Conservation (phyloP, 2,113 vertebrate species). For the Symphodus melops region DNA sequence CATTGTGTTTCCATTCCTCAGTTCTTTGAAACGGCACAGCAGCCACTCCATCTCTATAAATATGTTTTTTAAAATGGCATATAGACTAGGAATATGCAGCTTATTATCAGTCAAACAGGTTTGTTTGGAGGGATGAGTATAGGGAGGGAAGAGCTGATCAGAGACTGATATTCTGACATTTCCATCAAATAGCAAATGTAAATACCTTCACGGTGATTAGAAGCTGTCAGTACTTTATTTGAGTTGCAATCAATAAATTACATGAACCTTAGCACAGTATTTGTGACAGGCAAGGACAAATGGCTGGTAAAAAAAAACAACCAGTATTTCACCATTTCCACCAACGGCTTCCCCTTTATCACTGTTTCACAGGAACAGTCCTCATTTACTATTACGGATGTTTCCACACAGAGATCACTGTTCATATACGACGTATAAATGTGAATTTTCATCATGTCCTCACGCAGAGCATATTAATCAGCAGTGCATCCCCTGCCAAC, state of each 20-base stretch:
- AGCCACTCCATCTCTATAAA: background rate
- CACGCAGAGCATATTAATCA: slow-evolving; percentile 72
- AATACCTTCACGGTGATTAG: slow-evolving; percentile 78
- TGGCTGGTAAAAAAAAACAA: slow-evolving; percentile 32
- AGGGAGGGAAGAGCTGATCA: slow-evolving; percentile 33
- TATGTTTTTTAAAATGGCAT: too few species aligned
- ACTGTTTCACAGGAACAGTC: slow-evolving; percentile 48
- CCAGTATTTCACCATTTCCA: slow-evolving; percentile 52
- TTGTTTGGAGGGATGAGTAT: background rate
- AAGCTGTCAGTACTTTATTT: slow-evolving; percentile 78
- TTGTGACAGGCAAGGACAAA: slow-evolving; percentile 51
- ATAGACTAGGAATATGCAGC: slow-evolving; percentile 21
- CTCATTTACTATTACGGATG: slow-evolving; percentile 51
- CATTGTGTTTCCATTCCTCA: background rate
- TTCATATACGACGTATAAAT: slow-evolving; percentile 68
- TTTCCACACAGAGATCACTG: slow-evolving; percentile 67
- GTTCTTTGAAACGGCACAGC: background rate
- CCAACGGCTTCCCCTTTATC: slow-evolving; percentile 53
- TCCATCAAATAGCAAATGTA: slow-evolving; percentile 79
- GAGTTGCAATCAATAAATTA: slow-evolving; percentile 77
- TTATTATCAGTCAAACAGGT: too few species aligned
- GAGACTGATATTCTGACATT: slow-evolving; percentile 65
- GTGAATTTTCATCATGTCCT: slow-evolving; percentile 74
- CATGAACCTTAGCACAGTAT: slow-evolving; percentile 53
- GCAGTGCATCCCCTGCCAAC: slow-evolving; percentile 67